Base-by-base conservation (phyloP, 2,888 invertebrate species). In the Aphodius granarius region DNA sequence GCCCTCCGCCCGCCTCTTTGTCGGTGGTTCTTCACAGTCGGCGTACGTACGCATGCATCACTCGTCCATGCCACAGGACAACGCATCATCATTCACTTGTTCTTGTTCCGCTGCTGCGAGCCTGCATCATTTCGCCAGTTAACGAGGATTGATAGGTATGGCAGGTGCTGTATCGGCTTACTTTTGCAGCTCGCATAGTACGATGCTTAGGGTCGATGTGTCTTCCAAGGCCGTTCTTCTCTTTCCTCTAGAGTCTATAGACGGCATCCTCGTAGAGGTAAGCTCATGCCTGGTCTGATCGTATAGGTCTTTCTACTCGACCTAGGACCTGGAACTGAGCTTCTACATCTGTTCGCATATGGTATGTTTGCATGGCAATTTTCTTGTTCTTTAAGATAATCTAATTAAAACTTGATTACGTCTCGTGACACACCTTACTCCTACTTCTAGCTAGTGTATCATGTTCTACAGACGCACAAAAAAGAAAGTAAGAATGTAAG, bases 101-200 rank as follows among this genome's bases (percentile, higher is more conserved):
- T 77, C 74, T 77, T 74, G 72, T 77, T 65, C 75, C 74, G 19
- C 43, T 70, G 72, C 72, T 73, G 66, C 74, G 72, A 74, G 72
- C 73, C 75, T 74, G 73, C 70, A 78, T 78, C 78, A 79, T 79
- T 76, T 77, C 73, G 22, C 73, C 75, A 66, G 78, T 78, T 79
- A 79, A 78, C 78, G 73, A 78, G 77, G 75, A 78, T 78, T 78
- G 78, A 79, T 78, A 77, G 75, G 76, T 78, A 77, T 73, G 76
- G 77, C 80, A 80, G 80, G 80, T 80, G 79, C 77, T 75, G 77
- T 80, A 80, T 80, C 77, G 80, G 76, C 79, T 77, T 64, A 80
- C 73, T 74, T 80, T 80, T 77, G 78, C 73, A 71, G 74, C 74
- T 71, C 74, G 80, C 76, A 73, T 80, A 80, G 78, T 80, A 80